A percentile compares a stretch with the other conserved stretches of the same genome.
Evolutionary conservation across 2,113 vertebrate species (phyloP).

Genomic region (Brachyistius frenatus): DNA sequence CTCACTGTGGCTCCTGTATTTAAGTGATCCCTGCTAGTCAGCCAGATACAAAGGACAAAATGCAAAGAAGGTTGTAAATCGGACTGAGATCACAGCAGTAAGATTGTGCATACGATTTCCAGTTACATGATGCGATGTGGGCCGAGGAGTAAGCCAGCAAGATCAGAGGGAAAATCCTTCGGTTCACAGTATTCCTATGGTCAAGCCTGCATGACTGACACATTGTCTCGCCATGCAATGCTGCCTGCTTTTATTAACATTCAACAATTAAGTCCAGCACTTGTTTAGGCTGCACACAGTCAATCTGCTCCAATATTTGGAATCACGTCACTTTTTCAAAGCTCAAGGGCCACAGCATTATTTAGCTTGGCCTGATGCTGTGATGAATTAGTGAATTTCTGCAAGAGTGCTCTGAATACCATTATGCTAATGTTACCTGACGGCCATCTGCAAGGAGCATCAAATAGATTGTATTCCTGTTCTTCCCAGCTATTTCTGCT

Average conservation of each 20-base stretch:
- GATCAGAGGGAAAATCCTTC: constrained; percentile 48
- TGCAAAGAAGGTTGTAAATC: constrained; percentile 32
- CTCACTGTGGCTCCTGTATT: constrained; percentile 29
- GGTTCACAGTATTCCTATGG: constrained; percentile 13
- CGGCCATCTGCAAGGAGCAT: constrained; percentile 61
- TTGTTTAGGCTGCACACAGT: constrained; percentile 63
- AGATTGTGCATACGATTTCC: constrained; percentile 23
- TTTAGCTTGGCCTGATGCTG: constrained; percentile 71
- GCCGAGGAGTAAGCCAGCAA: constrained; percentile 15
- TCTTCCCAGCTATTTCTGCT: constrained; percentile 46
- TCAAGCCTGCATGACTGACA: constrained; percentile 34
- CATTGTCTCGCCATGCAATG: constrained; percentile 1
- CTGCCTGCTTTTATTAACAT: constrained; percentile 48
- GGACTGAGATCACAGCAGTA: constrained; percentile 31
- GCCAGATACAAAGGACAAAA: constrained; percentile 48
- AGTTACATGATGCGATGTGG: constrained; percentile 37
- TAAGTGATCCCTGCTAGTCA: constrained; percentile 10
- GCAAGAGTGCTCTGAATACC: constrained; percentile 69
- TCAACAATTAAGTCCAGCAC: constrained; percentile 54
- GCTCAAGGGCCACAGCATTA: constrained; percentile 66
- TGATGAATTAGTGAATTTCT: constrained; percentile 76
- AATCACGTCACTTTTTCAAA: constrained; percentile 57
- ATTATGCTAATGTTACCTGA: constrained; percentile 72
- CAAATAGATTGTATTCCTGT: constrained; percentile 56
- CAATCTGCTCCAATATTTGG: constrained; percentile 68